A percentile compares a stretch with the other conserved stretches of the same genome.
phyloP scores from a whole-genome alignment of 2,113 vertebrate genomes.

The Platysternon megacephalum region DNA sequence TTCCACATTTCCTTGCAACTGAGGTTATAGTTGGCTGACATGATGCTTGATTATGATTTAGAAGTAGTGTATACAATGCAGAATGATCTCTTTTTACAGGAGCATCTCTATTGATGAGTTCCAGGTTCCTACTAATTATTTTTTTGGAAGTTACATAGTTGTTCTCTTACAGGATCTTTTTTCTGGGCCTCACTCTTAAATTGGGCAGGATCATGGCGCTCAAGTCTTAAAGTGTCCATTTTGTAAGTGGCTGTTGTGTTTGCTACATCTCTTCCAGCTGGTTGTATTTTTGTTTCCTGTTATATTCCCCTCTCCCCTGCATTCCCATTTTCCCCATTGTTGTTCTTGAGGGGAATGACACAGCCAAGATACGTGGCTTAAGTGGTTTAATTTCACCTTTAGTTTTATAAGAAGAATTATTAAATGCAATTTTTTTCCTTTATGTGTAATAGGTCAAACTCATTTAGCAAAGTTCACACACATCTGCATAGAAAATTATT shows the following conservation, averaged over 20 bases:
- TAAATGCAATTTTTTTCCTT: constrained; percentile 60
- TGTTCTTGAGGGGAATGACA: not conserved
- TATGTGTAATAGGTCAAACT: constrained; percentile 61
- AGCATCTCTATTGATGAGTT: not conserved
- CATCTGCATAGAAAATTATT: constrained; percentile 52
- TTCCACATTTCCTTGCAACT: not conserved
- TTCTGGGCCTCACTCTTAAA: not conserved
- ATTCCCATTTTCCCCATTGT: not conserved
- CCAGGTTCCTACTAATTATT: not conserved
- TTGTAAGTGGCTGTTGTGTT: not conserved
- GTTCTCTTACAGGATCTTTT: not conserved
- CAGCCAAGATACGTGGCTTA: not conserved
- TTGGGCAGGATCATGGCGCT: not conserved
- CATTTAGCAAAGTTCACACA: constrained; percentile 60
- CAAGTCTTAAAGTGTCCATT: not conserved
- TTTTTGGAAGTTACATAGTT: not conserved
- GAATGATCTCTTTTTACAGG: not conserved
- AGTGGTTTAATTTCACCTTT: constrained; percentile 42
- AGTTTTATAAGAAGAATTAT: constrained; percentile 47
- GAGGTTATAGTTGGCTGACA: not conserved
- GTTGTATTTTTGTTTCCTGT: not conserved
- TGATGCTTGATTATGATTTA: not conserved
- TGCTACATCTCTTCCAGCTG: not conserved
- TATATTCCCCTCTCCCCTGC: not conserved
- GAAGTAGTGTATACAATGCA: not conserved